Base-by-base conservation (phyloP, 2,113 vertebrate species). In the Ailuropoda melanoleuca region DNA sequence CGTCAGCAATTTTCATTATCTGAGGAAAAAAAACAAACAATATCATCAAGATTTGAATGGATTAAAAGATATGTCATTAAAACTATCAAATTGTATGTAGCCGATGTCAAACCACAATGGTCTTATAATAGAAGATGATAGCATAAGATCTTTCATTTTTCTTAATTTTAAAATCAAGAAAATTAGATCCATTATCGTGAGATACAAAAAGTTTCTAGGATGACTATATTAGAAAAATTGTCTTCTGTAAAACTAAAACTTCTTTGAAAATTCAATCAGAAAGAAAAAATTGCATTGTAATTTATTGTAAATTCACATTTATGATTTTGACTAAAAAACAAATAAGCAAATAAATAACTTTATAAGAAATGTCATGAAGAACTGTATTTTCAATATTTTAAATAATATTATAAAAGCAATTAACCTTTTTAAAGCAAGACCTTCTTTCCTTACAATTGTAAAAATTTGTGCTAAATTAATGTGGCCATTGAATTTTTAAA, bases 41-140 rank as follows among this genome's bases (percentile, higher is more conserved):
- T 84, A 19, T 66, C 56, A 55, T 48, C 60, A 86, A 56, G 17
- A 87, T 85, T 56, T 93, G 85, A 96, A 60, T 94, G 46, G 8
- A 46, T 84, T 55, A 90, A 68, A 89, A n/a, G 4, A 26, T 58
- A 89, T 31, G 8, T 80, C 70, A 88, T 46, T 84, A 77, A 82
- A 86, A 96, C 58, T 85, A 81, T 90, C 39, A 91, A 94, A 37
- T 77, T 84, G 53, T 81, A 55, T 66, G 53, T 64, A 95, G 55
- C 9, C 84, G 64, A 80, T 43, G 3, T 77, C n/a, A 95, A 3
- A 34, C n/a, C 3, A 91, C n/a, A 93, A 21, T 39, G 11, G 15
- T 4, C 77, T 97, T 88, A 85, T 9, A 43, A 43, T 3, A 90
- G 37, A 75, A 95, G 89, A 88, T 26, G 60, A 29, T 4, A 75